Evolutionary conservation across 2,888 invertebrate species (phyloP).

Genomic region (Galerucella calmariensis): DNA sequence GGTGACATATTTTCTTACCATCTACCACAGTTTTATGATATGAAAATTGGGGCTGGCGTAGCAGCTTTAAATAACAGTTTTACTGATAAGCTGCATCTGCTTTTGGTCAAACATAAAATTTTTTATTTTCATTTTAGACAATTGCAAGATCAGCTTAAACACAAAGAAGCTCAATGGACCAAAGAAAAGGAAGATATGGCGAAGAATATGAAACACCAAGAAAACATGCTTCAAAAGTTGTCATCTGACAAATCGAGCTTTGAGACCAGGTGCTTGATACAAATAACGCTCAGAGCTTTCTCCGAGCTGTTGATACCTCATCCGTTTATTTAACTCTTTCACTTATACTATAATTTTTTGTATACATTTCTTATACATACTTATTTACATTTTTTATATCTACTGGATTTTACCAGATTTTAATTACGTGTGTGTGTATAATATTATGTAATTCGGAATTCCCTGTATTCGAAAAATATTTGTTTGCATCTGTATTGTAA

Average conservation of each 20-base stretch:
- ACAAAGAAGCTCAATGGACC: slow-evolving; percentile 57
- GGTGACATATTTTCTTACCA: too few relatives aligned
- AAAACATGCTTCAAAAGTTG: slow-evolving; percentile 56
- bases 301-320: slow-evolving; percentile 59
- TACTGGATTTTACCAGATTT: neutral
- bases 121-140: slow-evolving; percentile 49
- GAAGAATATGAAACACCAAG: slow-evolving; percentile 55
- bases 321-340: slow-evolving; percentile 37
- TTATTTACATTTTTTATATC: neutral
- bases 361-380: slow-evolving; percentile 16
- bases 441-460: neutral
- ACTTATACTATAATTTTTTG: slow-evolving; percentile 11
- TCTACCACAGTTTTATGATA: too few relatives aligned
- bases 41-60: too few relatives aligned
- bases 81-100: too few relatives aligned
- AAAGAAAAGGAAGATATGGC: slow-evolving; percentile 59
- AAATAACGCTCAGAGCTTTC: slow-evolving; percentile 60
- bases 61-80: too few relatives aligned
- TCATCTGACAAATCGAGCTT: slow-evolving; percentile 56
- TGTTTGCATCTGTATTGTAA: neutral
- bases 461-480: neutral
- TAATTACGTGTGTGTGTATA: neutral
- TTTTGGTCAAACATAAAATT: neutral
- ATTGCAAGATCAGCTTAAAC: slow-evolving; percentile 56
- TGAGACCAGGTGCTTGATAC: slow-evolving; percentile 63